Evolutionary conservation across 2,888 invertebrate genomes (phyloP), one percentile per base, ranked within the genome.

Genomic region (Cataglyphis altisquamis): DNA sequence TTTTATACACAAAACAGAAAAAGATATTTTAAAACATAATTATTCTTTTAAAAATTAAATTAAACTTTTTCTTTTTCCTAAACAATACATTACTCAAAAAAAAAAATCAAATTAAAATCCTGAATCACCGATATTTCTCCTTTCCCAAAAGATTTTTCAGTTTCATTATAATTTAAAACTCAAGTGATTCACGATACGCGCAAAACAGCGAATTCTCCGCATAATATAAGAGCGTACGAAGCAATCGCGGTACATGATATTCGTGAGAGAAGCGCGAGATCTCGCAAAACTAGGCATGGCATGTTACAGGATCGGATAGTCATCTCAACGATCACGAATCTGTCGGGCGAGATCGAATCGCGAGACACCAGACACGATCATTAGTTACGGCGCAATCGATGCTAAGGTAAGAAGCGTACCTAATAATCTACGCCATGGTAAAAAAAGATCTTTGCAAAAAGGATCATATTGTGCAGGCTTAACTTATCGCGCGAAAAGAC

Each of bases 201-300:
- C 78, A 29, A 15, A 60, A 29, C n/a, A 29, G 52, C 57, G 70
- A 70, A 57, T 60, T 70, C 70, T 41, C 25, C 41, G 45, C 32
- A 45, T 45, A 78, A 45, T 41, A 25, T 57, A 66, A 72, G 25
- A 48, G 48, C 66, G 39, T 32, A 25, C 21, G n/a, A 55, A 48
- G n/a, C 45, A 29, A 78, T 83, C 67, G 52, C 52, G 80, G 82
- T 84, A 89, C 73, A 72, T 64, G 90, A 90, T 89, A 89, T 86
- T 82, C 89, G 90, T 90, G 90, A 86, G 90, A 90, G 84, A 83
- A 85, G 82, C 72, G 83, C 86, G 57, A 70, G 45, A 41, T 63
- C n/a, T 62, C 18, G n/a, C 41, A 57, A 74, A 45, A 45, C 48
- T 66, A 75, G 82, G 70, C 78, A 57, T 64, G 82, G 57, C 78